Conservation (phyloP, 2,888 invertebrate species). For the Lamproptera curius region DNA sequence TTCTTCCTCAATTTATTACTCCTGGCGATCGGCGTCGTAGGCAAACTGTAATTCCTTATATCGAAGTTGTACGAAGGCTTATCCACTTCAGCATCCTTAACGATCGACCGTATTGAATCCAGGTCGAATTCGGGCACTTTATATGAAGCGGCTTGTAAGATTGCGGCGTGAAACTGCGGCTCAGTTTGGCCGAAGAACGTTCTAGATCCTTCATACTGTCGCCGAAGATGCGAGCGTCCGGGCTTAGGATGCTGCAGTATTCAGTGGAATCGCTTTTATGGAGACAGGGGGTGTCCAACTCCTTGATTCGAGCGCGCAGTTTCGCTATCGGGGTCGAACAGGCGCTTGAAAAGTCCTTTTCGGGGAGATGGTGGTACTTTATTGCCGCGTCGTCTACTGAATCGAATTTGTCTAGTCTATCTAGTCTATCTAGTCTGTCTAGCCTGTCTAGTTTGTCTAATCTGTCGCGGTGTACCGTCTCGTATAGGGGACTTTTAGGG, state of each 20-base stretch:
- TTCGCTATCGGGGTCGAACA: slow-evolving; percentile 66
- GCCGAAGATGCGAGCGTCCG: slow-evolving; percentile 49
- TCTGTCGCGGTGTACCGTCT: slow-evolving; percentile 31
- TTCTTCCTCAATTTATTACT: slow-evolving; percentile 75
- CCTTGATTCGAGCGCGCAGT: slow-evolving; percentile 51
- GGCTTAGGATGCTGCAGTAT: slow-evolving; percentile 69
- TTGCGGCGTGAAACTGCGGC: slow-evolving; percentile 66
- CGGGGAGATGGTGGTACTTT: slow-evolving; percentile 45
- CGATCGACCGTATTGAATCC: slow-evolving; percentile 46
- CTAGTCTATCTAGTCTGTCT: no score
- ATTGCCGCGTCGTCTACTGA: no score
- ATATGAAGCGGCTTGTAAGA: slow-evolving; percentile 70
- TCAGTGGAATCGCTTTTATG: slow-evolving; percentile 71
- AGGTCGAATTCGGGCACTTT: slow-evolving; percentile 64
- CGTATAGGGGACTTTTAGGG: no score
- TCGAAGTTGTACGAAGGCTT: slow-evolving; percentile 67
- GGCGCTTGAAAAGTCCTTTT: slow-evolving; percentile 55
- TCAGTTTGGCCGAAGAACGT: slow-evolving; percentile 53
- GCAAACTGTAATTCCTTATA: slow-evolving; percentile 69
- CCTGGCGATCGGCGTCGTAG: slow-evolving; percentile 73
- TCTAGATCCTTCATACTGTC: slow-evolving; percentile 43
- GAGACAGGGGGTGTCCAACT: slow-evolving; percentile 56
- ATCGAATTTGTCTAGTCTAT: no score
- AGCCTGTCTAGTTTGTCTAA: no score
- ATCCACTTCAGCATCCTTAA: slow-evolving; percentile 43